These are phyloP conservation scores for Drosophila nigromelanica DNA, from an alignment of 1,140 invertebrate species.

Conservation along the genomic window DNA sequence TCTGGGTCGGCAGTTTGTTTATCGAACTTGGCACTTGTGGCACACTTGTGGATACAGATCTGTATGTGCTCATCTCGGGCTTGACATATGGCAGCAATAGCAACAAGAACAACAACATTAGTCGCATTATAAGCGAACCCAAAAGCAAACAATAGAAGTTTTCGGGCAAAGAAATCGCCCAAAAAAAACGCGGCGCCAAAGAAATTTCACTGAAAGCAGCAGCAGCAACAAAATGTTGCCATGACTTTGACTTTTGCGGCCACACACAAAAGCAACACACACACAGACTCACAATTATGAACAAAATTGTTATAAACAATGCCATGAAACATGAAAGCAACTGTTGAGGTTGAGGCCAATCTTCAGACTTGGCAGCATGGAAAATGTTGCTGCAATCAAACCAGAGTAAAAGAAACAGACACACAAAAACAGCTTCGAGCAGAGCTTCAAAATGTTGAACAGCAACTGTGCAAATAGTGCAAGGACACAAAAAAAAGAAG, in stretches of 20 bases:
- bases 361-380: neutral
- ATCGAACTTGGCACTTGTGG: constrained; percentile 68
- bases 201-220: constrained; percentile 48
- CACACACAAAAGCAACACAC: constrained; percentile 11
- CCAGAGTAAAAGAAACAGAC: constrained; percentile 1
- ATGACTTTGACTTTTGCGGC: constrained; percentile 59
- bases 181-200: neutral
- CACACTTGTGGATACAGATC: constrained; percentile 55
- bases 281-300: neutral
- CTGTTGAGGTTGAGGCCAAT: constrained; percentile 4
- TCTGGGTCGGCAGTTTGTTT: constrained; percentile 44
- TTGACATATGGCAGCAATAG: constrained; percentile 18
- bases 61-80: constrained; percentile 19
- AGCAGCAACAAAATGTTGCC: constrained; percentile 46
- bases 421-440: too few species aligned
- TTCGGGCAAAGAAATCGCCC: constrained; percentile 41
- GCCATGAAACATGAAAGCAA: constrained; percentile 33
- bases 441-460: neutral
- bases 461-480: constrained; percentile 27
- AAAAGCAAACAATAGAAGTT: constrained; percentile 48
- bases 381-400: constrained; percentile 8
- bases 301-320: constrained; percentile 40
- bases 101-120: constrained; percentile 4
- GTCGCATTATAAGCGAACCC: neutral
- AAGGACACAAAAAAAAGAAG: constrained; percentile 19